Conservation (phyloP, 2,888 invertebrate genomes). For the Anaspis maculata region DNA sequence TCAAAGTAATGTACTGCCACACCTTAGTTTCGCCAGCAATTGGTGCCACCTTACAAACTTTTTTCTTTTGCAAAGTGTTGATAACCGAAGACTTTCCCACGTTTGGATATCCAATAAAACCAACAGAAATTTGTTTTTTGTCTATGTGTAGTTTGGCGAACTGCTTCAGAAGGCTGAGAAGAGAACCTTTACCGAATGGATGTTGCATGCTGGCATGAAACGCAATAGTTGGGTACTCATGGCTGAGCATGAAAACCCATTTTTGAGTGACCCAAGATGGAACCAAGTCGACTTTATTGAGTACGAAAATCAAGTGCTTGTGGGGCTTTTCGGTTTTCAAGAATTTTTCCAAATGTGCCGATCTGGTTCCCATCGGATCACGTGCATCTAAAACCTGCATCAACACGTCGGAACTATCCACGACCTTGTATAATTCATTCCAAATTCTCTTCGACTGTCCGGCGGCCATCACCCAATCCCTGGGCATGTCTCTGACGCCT, state of each 20-base stretch:
- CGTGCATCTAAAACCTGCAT: slow-evolving; percentile 94
- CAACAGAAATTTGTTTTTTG: slow-evolving; percentile 97
- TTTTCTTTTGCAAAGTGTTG: slow-evolving; percentile 89
- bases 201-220: slow-evolving; percentile 98
- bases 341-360: slow-evolving; percentile 86
- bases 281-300: slow-evolving; percentile 95
- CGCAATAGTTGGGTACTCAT: slow-evolving; percentile 94
- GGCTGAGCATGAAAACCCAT: slow-evolving; percentile 91
- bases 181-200: slow-evolving; percentile 95
- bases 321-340: slow-evolving; percentile 90
- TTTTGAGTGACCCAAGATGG: slow-evolving; percentile 97
- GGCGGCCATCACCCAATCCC: slow-evolving; percentile 92
- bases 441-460: slow-evolving; percentile 96
- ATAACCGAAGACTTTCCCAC: slow-evolving; percentile 98
- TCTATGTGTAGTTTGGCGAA: slow-evolving; percentile 90
- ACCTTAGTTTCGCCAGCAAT: slow-evolving; percentile 97
- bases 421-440: slow-evolving; percentile 98
- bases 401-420: slow-evolving; percentile 97
- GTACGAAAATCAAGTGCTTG: slow-evolving; percentile 93
- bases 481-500: slow-evolving; percentile 70
- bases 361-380: slow-evolving; percentile 94
- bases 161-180: slow-evolving; percentile 92
- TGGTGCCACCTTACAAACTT: slow-evolving; percentile 98
- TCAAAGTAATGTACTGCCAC: slow-evolving; percentile 99
- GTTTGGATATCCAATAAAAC: slow-evolving; percentile 98